Evolutionary conservation across 2,797 vertebrate species (phyloP), one percentile per base, ranked within the genome.

Genomic region (Tragopan temminckii): DNA sequence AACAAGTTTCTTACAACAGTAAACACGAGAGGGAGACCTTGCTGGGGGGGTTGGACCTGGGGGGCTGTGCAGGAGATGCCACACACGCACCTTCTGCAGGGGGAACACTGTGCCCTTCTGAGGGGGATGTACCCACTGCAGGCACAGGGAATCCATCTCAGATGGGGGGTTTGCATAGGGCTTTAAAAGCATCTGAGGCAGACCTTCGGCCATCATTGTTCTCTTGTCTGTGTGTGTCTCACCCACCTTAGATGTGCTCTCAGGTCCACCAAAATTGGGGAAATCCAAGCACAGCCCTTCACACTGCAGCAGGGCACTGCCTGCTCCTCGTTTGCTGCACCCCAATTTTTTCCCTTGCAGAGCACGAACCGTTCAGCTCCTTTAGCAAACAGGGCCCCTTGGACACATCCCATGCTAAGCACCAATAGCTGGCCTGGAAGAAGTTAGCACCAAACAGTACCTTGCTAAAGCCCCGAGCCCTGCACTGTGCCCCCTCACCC

Each of bases 1-100:
- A 97, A 96, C 88, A 80, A 94, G 76, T 82, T 92, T 79, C 87
- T 80, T 91, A 91, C 93, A 90, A 82, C 90, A 94, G 95, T 94
- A 93, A 97, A 97, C 94, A 95, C 76, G 16, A 31, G 77, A 86
- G 79, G 92, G 76, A 71, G 63, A 83, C 69, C 69, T 89, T 64
- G 66, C 91, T 3, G 29, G 55, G 91, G 64, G 78, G 63, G 71
- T 23, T 23, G 72, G 50, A 80, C 14, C 24, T 16, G 14, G 14
- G 24, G 18, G 61, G 17, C 61, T 40, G 38, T 13, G 27, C 5
- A 29, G 36, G 61, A 40, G 57, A 58, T 35, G 53, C 31, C 18
- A 31, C 9, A 29, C 16, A 31, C 6, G 7, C 48, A 50, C 52
- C 52, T 53, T 31, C 52, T 53, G 52, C 52, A 53, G 27, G 53